Base-by-base conservation (phyloP, 2,888 invertebrate genomes). In the Caenorhabditis drosophilae region DNA sequence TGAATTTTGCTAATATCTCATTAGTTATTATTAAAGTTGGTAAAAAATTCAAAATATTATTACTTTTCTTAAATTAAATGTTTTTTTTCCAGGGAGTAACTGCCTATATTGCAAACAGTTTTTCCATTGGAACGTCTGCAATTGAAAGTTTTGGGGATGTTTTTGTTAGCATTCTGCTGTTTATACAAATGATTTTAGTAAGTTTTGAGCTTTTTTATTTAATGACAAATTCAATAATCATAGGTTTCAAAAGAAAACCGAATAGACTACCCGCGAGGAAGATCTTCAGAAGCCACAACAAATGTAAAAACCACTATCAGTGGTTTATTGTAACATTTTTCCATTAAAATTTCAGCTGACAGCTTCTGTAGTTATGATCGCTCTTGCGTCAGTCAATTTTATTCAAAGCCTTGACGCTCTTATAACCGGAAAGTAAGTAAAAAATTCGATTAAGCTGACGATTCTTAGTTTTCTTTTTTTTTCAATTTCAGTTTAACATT, bases 81-180 rank as follows among this genome's bases (percentile, higher is more conserved):
- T 9, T 9, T 12, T 12, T 4, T 20, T 41, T 41, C 22, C 41
- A 41, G 41, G 56, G 53, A 9, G 50, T 60, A 1, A 49, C 54
- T 20, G 55, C 62, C 0, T 61, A 60, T 20, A 23, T 58, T 0
- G 53, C 67, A 0, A 60, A 63, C 20, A 60, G 62, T 51, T 67
- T 73, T 38, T 70, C 70, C 0, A 68, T 73, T 16, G 59, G 54
- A 35, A 64, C 67, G 7, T 64, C 64, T 6, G 64, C 70, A 1
- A 60, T 73, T 15, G 73, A 73, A 58, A 66, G 66, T 40, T 66
- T 66, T 25, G 73, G 70, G 9, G 73, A 73, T 45, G 68, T 73
- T 0, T 67, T 73, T 57, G 67, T 70, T 41, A 59, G 70, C 27
- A 25, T 55, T 25, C 22, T 69, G 11, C 46, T 72, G 1, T 38